phyloP scores from a whole-genome alignment of 1,140 invertebrate species.

The Drosophila malerkotliana region DNA sequence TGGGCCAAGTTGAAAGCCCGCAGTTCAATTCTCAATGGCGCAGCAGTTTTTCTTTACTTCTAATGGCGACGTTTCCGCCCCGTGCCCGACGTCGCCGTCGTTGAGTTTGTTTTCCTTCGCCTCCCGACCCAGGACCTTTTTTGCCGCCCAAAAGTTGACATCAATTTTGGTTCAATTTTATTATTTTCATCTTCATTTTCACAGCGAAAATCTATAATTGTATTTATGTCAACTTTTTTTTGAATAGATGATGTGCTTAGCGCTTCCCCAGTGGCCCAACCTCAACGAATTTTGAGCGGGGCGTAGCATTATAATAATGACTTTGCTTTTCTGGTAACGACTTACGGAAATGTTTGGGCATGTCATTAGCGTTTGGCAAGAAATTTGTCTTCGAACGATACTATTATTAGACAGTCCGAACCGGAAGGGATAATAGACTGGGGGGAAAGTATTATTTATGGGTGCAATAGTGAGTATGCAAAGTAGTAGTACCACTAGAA shows the following conservation, averaged over 20 bases:
- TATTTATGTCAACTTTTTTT: slow-evolving; percentile 83
- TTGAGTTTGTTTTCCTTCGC: slow-evolving; percentile 34
- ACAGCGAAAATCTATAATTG: slow-evolving; percentile 83
- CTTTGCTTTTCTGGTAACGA: slow-evolving; percentile 82
- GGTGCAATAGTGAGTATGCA: slow-evolving; percentile 60
- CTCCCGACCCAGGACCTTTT: not conserved
- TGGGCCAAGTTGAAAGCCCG: slow-evolving; percentile 69
- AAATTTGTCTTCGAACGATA: slow-evolving; percentile 67
- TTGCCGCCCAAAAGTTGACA: slow-evolving; percentile 64
- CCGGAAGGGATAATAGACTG: slow-evolving; percentile 19
- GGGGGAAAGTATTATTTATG: slow-evolving; percentile 52
- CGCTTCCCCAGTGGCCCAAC: slow-evolving; percentile 5
- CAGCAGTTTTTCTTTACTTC: slow-evolving; percentile 77
- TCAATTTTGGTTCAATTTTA: slow-evolving; percentile 81
- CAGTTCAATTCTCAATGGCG: slow-evolving; percentile 81
- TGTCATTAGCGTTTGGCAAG: slow-evolving; percentile 73
- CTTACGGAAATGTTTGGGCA: slow-evolving; percentile 83
- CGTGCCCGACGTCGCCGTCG: slow-evolving; percentile 39
- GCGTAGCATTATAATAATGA: slow-evolving; percentile 78
- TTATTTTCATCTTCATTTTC: slow-evolving; percentile 81
- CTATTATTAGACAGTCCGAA: slow-evolving; percentile 65
- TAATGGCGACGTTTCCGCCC: slow-evolving; percentile 80
- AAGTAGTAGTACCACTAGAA: slow-evolving; percentile 48
- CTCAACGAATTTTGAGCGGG: not conserved
- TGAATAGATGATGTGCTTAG: slow-evolving; percentile 75